Evolutionary conservation across 2,113 vertebrate genomes (phyloP), one percentile per base, ranked within the genome.

Genomic region (Gadus macrocephalus): DNA sequence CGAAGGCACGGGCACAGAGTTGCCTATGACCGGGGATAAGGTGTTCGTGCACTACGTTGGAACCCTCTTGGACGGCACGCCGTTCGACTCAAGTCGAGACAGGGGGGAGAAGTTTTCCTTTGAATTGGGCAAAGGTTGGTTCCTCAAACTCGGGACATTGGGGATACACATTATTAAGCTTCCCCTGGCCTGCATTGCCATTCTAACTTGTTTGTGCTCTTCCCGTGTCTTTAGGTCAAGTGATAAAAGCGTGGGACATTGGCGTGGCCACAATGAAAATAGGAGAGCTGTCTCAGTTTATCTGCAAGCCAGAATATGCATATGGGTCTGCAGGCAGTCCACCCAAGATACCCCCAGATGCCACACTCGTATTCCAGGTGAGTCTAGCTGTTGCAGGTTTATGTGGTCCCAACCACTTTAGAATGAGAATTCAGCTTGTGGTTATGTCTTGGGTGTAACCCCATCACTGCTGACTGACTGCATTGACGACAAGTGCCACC

Each of bases 201-300:
- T 11, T 5, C 64, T 62, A 42, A 68, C 6, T 12, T 68, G 35
- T 73, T 66, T n/a, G 0, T 20, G 61, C 22, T 59, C 15, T 53
- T 73, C 35, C 9, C 4, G 1, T 71, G 7, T 81, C 19, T 62
- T 7, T 85, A 99, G 97, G 95, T 80, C 94, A 96, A 83, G 97
- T 98, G 69, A 99, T 99, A 83, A 97, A 96, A 87, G 97, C 97
- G 19, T 99, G 97, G 97, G 97, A 99, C 84, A 91, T 97, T 15
- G 95, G 94, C 3, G 89, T 98, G 15, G 96, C 93, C 0, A 97
- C 97, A 2, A 99, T 99, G 97, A 98, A 93, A 83, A 76, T 92
- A 5, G 97, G 96, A 0, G 97, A 99, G 85, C 76, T 97, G 70
- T 94, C 93, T 79, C 94, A 92, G 67, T 87, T 99, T 73, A 93